phyloP scores from a whole-genome alignment of 2,797 vertebrate genomes.

The Acipenser oxyrinchus region DNA sequence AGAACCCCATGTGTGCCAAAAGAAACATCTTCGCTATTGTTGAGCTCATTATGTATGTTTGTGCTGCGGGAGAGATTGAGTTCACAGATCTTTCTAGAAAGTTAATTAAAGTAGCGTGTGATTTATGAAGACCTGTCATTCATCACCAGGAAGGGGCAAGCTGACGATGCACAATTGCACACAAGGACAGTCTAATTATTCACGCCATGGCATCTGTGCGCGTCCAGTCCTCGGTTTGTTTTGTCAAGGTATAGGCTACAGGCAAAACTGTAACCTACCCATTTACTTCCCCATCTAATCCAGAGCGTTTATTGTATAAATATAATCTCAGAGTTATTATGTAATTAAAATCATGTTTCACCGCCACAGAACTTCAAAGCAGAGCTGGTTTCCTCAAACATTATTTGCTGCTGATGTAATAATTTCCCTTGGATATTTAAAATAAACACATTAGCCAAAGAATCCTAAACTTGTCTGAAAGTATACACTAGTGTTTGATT shows the following conservation, averaged over 20 bases:
- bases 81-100: constrained; percentile 22
- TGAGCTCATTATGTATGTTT: constrained; percentile 39
- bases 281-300: constrained; percentile 76
- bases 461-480: constrained; percentile 83
- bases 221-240: constrained; percentile 61
- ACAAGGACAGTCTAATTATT: constrained; percentile 42
- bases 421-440: constrained; percentile 88
- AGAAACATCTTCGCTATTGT: constrained; percentile 49
- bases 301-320: constrained; percentile 78
- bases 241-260: constrained; percentile 49
- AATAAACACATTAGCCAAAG: constrained; percentile 91
- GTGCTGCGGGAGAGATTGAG: constrained; percentile 28
- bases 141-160: constrained; percentile 37
- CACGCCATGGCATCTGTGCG: constrained; percentile 47
- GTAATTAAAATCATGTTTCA: constrained; percentile 81
- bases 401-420: constrained; percentile 83
- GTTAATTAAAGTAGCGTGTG: constrained; percentile 51
- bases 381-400: constrained; percentile 54
- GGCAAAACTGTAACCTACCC: constrained; percentile 65
- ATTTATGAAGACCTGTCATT: constrained; percentile 43
- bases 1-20: constrained; percentile 6
- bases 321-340: constrained; percentile 85
- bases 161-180: constrained; percentile 25
- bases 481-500: constrained; percentile 75
- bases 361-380: constrained; percentile 72